A percentile compares a stretch with the other conserved stretches of the same genome.
Evolutionary conservation across 2,113 vertebrate genomes (phyloP).

Genomic region (Semnornis frantzii): DNA sequence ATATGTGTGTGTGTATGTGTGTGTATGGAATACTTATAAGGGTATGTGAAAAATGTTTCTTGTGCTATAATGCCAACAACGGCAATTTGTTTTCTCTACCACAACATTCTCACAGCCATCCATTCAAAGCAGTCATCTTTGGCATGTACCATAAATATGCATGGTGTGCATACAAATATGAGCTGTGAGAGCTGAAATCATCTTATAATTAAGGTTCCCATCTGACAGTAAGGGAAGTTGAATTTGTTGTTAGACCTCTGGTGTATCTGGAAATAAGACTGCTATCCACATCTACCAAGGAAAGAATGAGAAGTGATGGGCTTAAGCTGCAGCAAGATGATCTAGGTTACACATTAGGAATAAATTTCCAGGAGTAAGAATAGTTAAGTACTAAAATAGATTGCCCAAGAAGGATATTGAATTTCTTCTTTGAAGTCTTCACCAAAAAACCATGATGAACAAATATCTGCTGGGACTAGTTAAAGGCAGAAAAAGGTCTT

Average conservation of each 20-base stretch:
- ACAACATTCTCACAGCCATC: conserved; percentile 4
- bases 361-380: conserved; percentile 7
- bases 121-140: conserved; percentile 21
- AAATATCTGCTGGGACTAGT: background rate
- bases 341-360: background rate
- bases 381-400: background rate
- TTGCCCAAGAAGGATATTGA: background rate
- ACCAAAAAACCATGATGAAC: background rate
- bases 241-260: conserved; percentile 3
- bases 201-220: conserved; percentile 25
- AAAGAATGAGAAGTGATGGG: conserved; percentile 1
- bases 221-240: conserved; percentile 1
- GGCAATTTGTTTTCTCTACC: conserved; percentile 42
- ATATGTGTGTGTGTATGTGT: background rate
- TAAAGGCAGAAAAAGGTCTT: background rate
- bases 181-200: conserved; percentile 12
- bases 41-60: conserved; percentile 17
- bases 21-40: background rate
- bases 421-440: background rate
- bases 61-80: background rate
- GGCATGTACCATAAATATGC: conserved; percentile 35
- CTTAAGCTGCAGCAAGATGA: background rate
- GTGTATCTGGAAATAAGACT: conserved; percentile 14
- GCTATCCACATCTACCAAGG: background rate
- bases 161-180: conserved; percentile 1